phyloP scores from a whole-genome alignment of 2,113 vertebrate genomes.

The Microcebus murinus region DNA sequence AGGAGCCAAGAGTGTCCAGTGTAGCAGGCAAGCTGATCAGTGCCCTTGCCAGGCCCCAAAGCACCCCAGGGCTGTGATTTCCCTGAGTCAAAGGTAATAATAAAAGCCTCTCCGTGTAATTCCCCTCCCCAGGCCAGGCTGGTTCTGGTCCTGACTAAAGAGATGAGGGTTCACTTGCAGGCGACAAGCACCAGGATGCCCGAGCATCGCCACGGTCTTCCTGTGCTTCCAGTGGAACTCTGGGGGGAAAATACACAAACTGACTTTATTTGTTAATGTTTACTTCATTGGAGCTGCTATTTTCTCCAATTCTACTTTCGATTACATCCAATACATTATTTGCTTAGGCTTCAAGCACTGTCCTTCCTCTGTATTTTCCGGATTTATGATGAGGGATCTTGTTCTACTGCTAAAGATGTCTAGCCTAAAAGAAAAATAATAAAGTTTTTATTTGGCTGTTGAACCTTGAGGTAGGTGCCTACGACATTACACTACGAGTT shows the following conservation, averaged over 20 bases:
- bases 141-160: not conserved
- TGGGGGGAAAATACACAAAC: not conserved
- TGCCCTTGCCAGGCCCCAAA: not conserved
- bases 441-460: constrained; percentile 59
- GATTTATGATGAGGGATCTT: not conserved
- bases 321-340: not conserved
- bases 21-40: not conserved
- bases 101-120: not conserved
- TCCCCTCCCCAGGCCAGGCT: not conserved
- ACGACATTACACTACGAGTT: not conserved
- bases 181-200: not conserved
- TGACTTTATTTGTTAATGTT: not conserved
- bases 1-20: not conserved
- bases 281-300: not conserved
- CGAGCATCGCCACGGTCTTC: not conserved
- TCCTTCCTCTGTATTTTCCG: not conserved
- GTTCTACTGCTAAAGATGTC: not conserved
- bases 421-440: not conserved
- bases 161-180: not conserved
- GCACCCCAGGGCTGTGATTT: not conserved
- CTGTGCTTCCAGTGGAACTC: not conserved
- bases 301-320: constrained; percentile 28
- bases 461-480: constrained; percentile 37
- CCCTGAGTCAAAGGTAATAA: not conserved
- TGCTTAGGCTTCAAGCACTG: not conserved